Evolutionary conservation across 2,888 invertebrate species (phyloP).

Genomic region (Andrena trimmerana): DNA sequence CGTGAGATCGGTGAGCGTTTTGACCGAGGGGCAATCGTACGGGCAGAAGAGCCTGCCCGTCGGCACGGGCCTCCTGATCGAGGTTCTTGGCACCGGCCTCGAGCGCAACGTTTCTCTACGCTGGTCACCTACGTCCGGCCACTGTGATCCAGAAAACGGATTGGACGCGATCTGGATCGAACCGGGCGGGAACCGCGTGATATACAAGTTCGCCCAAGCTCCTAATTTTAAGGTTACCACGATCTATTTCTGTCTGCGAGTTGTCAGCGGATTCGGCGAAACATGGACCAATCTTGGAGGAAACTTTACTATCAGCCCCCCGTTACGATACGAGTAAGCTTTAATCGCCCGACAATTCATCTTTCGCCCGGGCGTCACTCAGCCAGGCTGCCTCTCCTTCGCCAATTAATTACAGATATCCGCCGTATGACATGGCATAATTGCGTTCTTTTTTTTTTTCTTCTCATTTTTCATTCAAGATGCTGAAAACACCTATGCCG

Average conservation of each 20-base stretch:
- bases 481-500: constrained; percentile 3
- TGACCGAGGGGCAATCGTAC: constrained; percentile 27
- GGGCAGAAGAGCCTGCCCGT: constrained; percentile 16
- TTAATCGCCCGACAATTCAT: constrained; percentile 22
- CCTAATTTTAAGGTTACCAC: constrained; percentile 75
- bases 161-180: constrained; percentile 66
- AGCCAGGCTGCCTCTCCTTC: constrained; percentile 5
- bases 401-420: constrained; percentile 25
- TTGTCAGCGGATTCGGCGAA: constrained; percentile 60
- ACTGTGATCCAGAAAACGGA: constrained; percentile 64
- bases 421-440: constrained; percentile 29
- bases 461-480: constrained; percentile 1
- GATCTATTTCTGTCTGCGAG: constrained; percentile 79
- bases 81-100: constrained; percentile 74
- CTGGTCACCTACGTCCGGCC: constrained; percentile 73
- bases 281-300: constrained; percentile 77
- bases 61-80: constrained; percentile 44
- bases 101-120: constrained; percentile 65
- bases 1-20: constrained; percentile 67
- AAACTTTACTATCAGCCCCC: constrained; percentile 68
- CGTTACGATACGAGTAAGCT: constrained; percentile 74
- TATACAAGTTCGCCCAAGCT: constrained; percentile 71
- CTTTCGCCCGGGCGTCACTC: neutral
- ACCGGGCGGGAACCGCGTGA: constrained; percentile 61
- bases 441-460: neutral